Evolutionary conservation across 2,888 invertebrate species (phyloP), one percentile per base, ranked within the genome.

Genomic region (Aspidiotus destructor): DNA sequence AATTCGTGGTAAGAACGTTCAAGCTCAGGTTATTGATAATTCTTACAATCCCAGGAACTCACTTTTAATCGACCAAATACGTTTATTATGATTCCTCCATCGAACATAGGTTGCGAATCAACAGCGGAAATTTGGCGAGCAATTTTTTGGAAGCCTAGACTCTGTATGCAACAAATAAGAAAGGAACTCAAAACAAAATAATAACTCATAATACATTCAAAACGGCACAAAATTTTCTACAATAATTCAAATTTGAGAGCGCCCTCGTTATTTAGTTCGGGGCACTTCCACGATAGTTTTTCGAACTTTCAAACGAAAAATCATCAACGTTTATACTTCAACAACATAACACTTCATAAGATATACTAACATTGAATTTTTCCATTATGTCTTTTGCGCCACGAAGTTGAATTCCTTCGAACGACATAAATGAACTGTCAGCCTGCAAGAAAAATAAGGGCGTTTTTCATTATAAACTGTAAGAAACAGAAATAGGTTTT

Each of bases 41-140:
- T 54, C 16, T 54, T 54, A 3, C 52, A 52, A 13, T n/a, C 11
- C 52, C 52, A 52, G n/a, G 5, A 11, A 13, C 13, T 80, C 80
- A 95, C 96, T 89, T 97, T 91, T 76, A 98, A 83, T 81, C 96
- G 89, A 75, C 98, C 98, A 74, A 97, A 83, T 65, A 98, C 97
- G 82, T 91, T 91, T 74, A 98, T 93, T 78, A 97, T 80, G 73
- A 98, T 91, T 72, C 96, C 96, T 71, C 96, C 97, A 80, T 96
- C 97, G 76, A 92, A 90, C 85, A 92, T 95, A n/a, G 98, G 98
- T 79, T 98, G 98, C 62, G 93, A 92, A 78, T 98, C 98, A 71
- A 95, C 86, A 41, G 92, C 88, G 70, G 97, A 96, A 77, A 97
- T 87, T 76, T 87, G 84, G 79, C 96, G 86, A 77, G 86, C 87